A percentile compares a stretch with the other conserved stretches of the same genome.
phyloP scores from a whole-genome alignment of 1,140 invertebrate genomes.

The Archivesica marissinica region DNA sequence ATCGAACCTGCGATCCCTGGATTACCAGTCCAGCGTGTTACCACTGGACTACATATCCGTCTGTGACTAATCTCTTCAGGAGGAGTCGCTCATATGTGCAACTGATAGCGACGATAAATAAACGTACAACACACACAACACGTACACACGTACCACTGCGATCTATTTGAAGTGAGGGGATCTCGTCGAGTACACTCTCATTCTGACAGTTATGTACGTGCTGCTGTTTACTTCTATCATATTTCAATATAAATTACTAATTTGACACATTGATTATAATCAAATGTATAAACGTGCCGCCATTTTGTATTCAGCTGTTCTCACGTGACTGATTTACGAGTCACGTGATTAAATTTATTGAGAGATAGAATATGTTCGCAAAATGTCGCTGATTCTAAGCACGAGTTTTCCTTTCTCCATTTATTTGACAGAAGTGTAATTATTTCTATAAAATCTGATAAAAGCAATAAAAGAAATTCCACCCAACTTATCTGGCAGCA shows the following conservation, averaged over 20 bases:
- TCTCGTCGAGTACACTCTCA: no score
- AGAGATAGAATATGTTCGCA: slow-evolving; percentile 9
- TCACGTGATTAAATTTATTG: slow-evolving; percentile 61
- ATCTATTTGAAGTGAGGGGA: no score
- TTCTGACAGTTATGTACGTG: not conserved
- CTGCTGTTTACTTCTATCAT: slow-evolving; percentile 57
- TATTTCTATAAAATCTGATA: slow-evolving; percentile 40
- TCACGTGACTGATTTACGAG: slow-evolving; percentile 61
- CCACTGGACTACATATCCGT: no score
- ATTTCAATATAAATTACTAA: slow-evolving; percentile 49
- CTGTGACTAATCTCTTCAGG: no score
- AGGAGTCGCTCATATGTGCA: no score
- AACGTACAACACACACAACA: no score
- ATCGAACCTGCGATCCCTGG: no score
- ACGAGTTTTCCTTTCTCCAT: not conserved
- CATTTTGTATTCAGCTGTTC: slow-evolving; percentile 62
- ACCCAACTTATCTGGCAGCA: not conserved
- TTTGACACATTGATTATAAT: slow-evolving; percentile 58
- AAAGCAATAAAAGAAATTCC: slow-evolving; percentile 28
- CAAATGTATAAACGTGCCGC: slow-evolving; percentile 59
- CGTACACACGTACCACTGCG: no score
- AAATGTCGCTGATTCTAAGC: slow-evolving; percentile 24
- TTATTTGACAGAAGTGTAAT: slow-evolving; percentile 23
- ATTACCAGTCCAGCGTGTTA: no score
- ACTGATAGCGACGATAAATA: no score